Conservation (phyloP, 30 jellyfish, hydroid and myxozoan genomes). For the Hydractinia echinata region DNA sequence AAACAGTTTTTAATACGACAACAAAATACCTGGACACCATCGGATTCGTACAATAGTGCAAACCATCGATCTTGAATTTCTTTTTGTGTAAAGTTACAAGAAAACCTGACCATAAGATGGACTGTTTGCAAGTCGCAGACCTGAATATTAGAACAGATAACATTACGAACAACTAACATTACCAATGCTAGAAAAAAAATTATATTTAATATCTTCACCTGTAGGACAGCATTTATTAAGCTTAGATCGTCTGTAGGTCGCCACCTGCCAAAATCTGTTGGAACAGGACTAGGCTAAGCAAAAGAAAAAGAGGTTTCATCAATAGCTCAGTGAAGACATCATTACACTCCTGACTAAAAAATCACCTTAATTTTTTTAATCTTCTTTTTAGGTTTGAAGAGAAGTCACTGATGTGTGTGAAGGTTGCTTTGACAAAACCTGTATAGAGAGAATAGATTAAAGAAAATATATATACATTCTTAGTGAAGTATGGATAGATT, state of each 20-base stretch:
- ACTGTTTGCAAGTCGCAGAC: slow-evolving; percentile 84
- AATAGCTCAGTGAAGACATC: background rate
- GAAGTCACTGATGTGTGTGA: background rate
- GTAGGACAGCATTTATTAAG: slow-evolving; percentile 77
- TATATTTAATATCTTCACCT: slow-evolving; percentile 32
- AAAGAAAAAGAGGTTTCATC: background rate
- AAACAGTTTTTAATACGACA: no score
- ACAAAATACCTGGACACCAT: slow-evolving; percentile 73
- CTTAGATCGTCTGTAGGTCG: slow-evolving; percentile 97
- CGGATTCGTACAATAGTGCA: slow-evolving; percentile 91
- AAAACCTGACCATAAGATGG: slow-evolving; percentile 76
- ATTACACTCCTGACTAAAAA: background rate
- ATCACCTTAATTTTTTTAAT: slow-evolving; percentile 54
- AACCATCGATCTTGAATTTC: slow-evolving; percentile 96
- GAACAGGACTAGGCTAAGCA: slow-evolving; percentile 74
- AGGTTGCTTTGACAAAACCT: slow-evolving; percentile 1
- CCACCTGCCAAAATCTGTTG: slow-evolving; percentile 97
- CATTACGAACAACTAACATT: no score
- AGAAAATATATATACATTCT: no score
- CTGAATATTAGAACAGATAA: slow-evolving; percentile 22
- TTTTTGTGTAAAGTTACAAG: slow-evolving; percentile 77
- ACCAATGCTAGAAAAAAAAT: background rate
- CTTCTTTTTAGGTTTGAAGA: slow-evolving; percentile 43
- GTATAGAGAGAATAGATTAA: background rate
- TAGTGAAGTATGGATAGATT: no score